Evolutionary conservation across 2,888 invertebrate species (phyloP), one percentile per base, ranked within the genome.

Genomic region (Cosmorhoe ocellata): DNA sequence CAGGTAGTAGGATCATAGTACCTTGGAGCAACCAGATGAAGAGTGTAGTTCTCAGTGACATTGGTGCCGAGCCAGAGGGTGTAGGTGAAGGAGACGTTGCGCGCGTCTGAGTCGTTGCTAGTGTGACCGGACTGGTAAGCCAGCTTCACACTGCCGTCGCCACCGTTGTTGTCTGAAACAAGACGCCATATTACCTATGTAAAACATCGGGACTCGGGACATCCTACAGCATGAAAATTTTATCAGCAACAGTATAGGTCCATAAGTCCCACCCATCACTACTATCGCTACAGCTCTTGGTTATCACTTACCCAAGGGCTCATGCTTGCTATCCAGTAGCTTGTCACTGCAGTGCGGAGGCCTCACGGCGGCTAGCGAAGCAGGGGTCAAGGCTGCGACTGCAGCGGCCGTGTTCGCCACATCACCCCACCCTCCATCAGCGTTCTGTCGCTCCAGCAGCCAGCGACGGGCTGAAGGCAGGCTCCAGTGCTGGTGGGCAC

Each of bases 41-140:
- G 89, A 9, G 95, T 96, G 75, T 94, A 94, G 73, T 95, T 95
- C 72, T 96, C 95, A 34, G 95, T 95, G 44, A 96, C 94, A 76
- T 96, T 95, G 57, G 95, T 95, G 56, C 96, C 97, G 24, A 97
- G 95, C 97, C 97, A 97, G 24, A 97, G 91, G 0, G 96, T 96
- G 84, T 97, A 97, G 0, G 94, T 94, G 68, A 96, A 94, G 13
- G 95, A 94, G 0, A 96, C 94, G 76, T 95, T 96, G 40, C 92
- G 84, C 0, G 91, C 91, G 50, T 93, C 93, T 0, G 92, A 92
- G 54, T 93, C 93, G 68, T 91, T 91, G 71, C 74, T 81, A 58
- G 91, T 84, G 63, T 85, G 85, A 3, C 91, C 92, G 0, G 88
- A 76, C 48, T 86, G 87, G 67, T 88, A 89, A 1, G 89, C 81